Base-by-base conservation (phyloP, 2,797 vertebrate genomes). In the Sternarchorhynchus goeldii region DNA sequence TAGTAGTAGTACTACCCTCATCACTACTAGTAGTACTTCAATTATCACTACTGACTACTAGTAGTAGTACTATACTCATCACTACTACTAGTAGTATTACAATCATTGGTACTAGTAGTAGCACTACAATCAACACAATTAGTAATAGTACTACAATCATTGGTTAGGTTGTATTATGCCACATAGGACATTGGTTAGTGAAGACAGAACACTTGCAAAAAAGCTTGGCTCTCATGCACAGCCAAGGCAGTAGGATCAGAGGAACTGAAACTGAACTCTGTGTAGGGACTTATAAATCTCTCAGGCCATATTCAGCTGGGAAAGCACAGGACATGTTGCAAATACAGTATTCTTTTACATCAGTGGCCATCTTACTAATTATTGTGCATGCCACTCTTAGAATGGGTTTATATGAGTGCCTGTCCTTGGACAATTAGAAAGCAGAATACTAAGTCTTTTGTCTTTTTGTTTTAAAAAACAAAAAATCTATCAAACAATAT, bases 161-260 rank as follows among this genome's bases (percentile, higher is more conserved):
- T 83, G 88, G 90, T 91, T 88, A 87, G 77, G 78, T 79, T 82
- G 83, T 75, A 85, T 72, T 82, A 79, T 41, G 73, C 69, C 75
- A 72, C 73, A 69, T 56, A 74, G 69, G 81, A 68, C 80, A 76
- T 85, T 82, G 83, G 82, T 68, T 80, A 71, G 80, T 75, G 59
- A 66, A 85, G 83, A 82, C 73, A 83, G 85, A 78, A 86, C 80
- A 80, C 72, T 83, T 82, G 79, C 82, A 86, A 80, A 76, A 80
- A 81, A 64, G 77, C 80, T 79, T 85, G 80, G 85, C 80, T 82
- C 83, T 82, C 80, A 82, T 64, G 70, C 53, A 65, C 73, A 60
- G 45, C 79, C 68, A 73, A 80, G 79, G 50, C 45, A 67, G 64
- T 60, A 76, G 57, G 73, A 83, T 80, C 78, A 81, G 77, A 80